A percentile compares a stretch with the other conserved stretches of the same genome.
Evolutionary conservation across 2,797 vertebrate species (phyloP).

Genomic region (Falco peregrinus): DNA sequence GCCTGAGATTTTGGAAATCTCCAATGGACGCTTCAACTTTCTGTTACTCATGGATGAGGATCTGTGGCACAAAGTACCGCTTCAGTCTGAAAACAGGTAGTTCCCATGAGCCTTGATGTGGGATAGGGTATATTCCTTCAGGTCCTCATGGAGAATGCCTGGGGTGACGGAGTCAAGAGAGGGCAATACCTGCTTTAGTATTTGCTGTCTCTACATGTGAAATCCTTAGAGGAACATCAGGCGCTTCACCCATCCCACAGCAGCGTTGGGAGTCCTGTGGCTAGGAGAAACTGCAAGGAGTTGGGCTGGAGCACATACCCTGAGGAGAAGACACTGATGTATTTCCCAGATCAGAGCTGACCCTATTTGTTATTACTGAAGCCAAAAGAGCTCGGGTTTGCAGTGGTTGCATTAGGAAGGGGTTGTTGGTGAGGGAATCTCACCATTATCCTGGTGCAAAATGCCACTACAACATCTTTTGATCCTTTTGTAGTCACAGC

Average conservation of each 20-base stretch:
- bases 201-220: no score
- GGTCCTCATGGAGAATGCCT: no score
- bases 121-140: background rate
- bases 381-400: accelerated
- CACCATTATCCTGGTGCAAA: background rate
- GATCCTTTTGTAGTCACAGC: background rate
- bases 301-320: background rate
- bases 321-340: no score
- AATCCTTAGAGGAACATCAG: background rate
- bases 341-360: background rate
- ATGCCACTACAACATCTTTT: accelerated
- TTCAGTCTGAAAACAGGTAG: background rate
- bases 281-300: background rate
- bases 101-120: background rate
- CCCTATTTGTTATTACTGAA: accelerated
- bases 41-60: background rate
- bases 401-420: background rate
- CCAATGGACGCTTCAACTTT: background rate
- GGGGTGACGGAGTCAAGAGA: background rate
- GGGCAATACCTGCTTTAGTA: background rate
- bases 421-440: background rate
- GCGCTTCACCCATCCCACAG: background rate
- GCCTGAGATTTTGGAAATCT: background rate
- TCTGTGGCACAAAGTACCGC: background rate
- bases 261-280: background rate